Percentiles rank a stretch among this genome's conserved stretches.
These are phyloP conservation scores for Palythoa heliodiscus DNA, from an alignment of 92 coral and sea anemone genomes.

Conservation along the genomic window DNA sequence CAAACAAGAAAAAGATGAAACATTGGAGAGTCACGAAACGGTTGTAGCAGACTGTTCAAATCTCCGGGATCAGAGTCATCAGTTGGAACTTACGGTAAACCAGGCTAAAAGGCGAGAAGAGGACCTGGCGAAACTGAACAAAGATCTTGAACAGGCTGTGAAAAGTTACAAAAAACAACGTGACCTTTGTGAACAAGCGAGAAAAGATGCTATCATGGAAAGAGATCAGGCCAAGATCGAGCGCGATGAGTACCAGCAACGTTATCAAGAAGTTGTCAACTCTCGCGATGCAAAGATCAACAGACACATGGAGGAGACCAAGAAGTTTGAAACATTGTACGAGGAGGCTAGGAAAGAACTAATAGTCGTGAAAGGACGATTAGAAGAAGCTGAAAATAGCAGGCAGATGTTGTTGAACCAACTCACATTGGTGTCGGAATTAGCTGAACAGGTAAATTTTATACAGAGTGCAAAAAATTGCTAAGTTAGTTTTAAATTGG, in stretches of 20 bases:
- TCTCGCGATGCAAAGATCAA: conserved; percentile 78
- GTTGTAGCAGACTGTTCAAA: conserved; percentile 81
- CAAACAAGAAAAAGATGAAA: conserved; percentile 82
- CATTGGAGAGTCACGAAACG: conserved; percentile 78
- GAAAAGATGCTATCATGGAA: conserved; percentile 83
- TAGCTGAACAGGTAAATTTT: conserved; percentile 32
- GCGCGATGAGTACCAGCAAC: conserved; percentile 70
- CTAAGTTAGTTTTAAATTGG: too few relatives aligned
- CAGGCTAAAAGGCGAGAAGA: conserved; percentile 68
- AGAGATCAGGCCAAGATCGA: conserved; percentile 79
- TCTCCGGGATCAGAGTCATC: conserved; percentile 78
- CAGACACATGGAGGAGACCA: conserved; percentile 75
- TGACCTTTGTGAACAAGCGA: conserved; percentile 69
- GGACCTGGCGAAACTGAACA: conserved; percentile 71
- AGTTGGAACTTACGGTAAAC: conserved; percentile 71
- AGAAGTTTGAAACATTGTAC: conserved; percentile 72
- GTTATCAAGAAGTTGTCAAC: conserved; percentile 69
- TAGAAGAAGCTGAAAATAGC: conserved; percentile 45
- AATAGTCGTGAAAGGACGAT: conserved; percentile 56
- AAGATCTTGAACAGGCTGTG: conserved; percentile 72
- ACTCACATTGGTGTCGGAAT: neutral
- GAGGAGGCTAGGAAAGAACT: conserved; percentile 73
- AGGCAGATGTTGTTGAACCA: conserved; percentile 21
- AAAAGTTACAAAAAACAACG: conserved; percentile 83
- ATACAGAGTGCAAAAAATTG: neutral